Percentiles rank a stretch among this genome's conserved stretches.
Conservation (phyloP, 2,888 invertebrate genomes). For the Leptopilina syphax region DNA sequence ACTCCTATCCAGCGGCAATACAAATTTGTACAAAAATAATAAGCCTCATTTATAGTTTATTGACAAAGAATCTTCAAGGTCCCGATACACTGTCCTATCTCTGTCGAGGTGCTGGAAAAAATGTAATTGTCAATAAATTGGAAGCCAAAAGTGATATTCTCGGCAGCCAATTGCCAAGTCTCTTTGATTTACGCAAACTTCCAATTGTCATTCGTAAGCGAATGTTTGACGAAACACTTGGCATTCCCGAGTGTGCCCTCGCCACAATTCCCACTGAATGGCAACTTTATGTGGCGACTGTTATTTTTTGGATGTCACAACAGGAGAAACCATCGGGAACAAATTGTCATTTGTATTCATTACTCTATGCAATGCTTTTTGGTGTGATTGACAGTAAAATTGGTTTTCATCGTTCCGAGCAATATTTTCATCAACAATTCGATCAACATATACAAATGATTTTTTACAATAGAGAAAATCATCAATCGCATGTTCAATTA, state of each 20-base stretch:
- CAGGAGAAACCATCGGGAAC: constrained; percentile 74
- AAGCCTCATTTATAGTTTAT: constrained; percentile 79
- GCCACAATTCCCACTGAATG: constrained; percentile 79
- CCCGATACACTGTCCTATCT: constrained; percentile 64
- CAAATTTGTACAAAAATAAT: constrained; percentile 81
- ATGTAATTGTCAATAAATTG: constrained; percentile 59
- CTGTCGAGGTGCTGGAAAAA: constrained; percentile 64
- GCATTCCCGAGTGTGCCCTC: constrained; percentile 73
- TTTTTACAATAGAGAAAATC: background rate
- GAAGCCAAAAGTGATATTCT: constrained; percentile 49
- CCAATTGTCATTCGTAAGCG: constrained; percentile 61
- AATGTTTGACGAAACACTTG: constrained; percentile 78
- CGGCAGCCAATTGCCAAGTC: constrained; percentile 67
- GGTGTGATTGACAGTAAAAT: constrained; percentile 80
- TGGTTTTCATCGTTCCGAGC: constrained; percentile 79
- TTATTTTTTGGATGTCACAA: constrained; percentile 80
- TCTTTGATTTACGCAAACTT: constrained; percentile 68
- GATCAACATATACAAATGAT: constrained; percentile 65
- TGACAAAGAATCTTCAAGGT: constrained; percentile 60
- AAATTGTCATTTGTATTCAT: constrained; percentile 78
- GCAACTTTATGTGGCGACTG: constrained; percentile 80
- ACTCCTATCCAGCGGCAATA: constrained; percentile 80
- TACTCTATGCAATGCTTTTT: constrained; percentile 80
- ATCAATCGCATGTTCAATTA: background rate
- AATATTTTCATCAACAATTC: constrained; percentile 78